A percentile compares a stretch with the other conserved stretches of the same genome.
Evolutionary conservation across 2,888 invertebrate genomes (phyloP).

Genomic region (Malachius bipustulatus): DNA sequence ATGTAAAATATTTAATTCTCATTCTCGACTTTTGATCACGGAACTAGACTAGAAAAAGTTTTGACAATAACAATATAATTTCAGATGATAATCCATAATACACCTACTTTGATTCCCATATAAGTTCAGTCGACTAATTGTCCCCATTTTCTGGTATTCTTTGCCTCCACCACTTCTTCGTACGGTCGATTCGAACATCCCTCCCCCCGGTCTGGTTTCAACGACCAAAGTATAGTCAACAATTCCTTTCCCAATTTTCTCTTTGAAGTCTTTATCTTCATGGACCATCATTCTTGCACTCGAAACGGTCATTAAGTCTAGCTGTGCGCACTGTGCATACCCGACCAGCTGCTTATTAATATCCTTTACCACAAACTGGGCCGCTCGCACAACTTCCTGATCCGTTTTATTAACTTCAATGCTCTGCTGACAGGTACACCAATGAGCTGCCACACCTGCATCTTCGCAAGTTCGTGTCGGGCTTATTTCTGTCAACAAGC

Average conservation of each 20-base stretch:
- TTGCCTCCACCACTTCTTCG: constrained; percentile 34
- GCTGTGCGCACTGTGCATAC: constrained; percentile 52
- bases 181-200: constrained; percentile 70
- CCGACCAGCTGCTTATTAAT: constrained; percentile 52
- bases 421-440: constrained; percentile 76
- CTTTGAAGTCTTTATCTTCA: constrained; percentile 33
- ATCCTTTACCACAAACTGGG: constrained; percentile 47
- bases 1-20: too few relatives aligned
- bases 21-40: too few relatives aligned
- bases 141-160: constrained; percentile 48
- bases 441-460: constrained; percentile 71
- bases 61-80: constrained; percentile 65
- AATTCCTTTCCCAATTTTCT: constrained; percentile 30
- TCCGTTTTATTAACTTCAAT: constrained; percentile 44
- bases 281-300: constrained; percentile 53
- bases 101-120: constrained; percentile 74
- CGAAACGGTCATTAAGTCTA: constrained; percentile 49
- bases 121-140: constrained; percentile 64
- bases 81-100: constrained; percentile 59
- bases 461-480: constrained; percentile 58
- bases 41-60: constrained; percentile 16
- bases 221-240: constrained; percentile 53
- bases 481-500: constrained; percentile 66
- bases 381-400: constrained; percentile 44
- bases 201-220: constrained; percentile 54